Evolutionary conservation across 2,113 vertebrate genomes (phyloP).

Genomic region (Hyperopisus bebe): DNA sequence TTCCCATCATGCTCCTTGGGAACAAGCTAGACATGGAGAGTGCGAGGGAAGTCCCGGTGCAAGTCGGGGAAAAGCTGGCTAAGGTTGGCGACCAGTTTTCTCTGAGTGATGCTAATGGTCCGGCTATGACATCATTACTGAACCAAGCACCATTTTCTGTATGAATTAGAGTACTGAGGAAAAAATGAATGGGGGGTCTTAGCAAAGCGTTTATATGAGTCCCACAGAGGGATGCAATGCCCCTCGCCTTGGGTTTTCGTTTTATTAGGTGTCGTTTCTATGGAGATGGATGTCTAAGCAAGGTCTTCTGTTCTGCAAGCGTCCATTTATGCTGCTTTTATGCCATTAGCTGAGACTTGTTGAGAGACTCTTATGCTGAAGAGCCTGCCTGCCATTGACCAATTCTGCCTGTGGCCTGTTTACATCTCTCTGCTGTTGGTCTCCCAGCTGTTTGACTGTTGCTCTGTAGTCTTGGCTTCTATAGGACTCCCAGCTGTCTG

Average conservation of each 20-base stretch:
- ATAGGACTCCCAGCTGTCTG: neutral
- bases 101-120: neutral
- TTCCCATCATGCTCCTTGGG: slow-evolving; percentile 76
- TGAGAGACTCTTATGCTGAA: neutral
- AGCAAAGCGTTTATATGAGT: neutral
- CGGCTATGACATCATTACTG: neutral
- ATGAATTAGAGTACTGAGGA: neutral
- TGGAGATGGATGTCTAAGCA: neutral
- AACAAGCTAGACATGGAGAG: slow-evolving; percentile 82
- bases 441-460: neutral
- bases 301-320: neutral
- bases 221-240: neutral
- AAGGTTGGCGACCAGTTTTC: slow-evolving; percentile 53
- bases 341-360: neutral
- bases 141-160: neutral
- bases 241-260: neutral
- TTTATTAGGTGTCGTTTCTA: slow-evolving; percentile 9
- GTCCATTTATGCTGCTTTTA: neutral
- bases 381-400: neutral
- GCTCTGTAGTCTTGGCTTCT: neutral
- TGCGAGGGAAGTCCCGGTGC: slow-evolving; percentile 69
- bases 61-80: slow-evolving; percentile 73
- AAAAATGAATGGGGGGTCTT: neutral
- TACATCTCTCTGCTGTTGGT: neutral
- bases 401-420: neutral